Percentiles rank a stretch among this genome's conserved stretches.
Conservation (phyloP, 1,140 invertebrate genomes). For the Drosophila subobscura region DNA sequence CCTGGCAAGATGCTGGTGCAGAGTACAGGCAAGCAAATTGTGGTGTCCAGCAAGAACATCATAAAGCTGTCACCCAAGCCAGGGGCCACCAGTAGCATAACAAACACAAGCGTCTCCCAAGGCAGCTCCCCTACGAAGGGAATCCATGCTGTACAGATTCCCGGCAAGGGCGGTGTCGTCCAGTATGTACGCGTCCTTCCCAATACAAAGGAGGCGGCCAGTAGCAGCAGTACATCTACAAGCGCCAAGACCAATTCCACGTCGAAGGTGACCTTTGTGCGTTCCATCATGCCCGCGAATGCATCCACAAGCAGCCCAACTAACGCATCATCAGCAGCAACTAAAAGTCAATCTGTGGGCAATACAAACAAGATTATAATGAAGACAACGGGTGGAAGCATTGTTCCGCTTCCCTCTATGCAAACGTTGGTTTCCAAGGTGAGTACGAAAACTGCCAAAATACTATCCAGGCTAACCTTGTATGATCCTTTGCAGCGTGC, state of each 20-base stretch:
- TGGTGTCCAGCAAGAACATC: conserved; percentile 69
- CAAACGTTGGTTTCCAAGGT: conserved; percentile 67
- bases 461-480: background rate
- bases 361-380: conserved; percentile 72
- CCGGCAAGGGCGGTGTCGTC: conserved; percentile 64
- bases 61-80: conserved; percentile 75
- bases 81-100: conserved; percentile 8
- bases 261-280: conserved; percentile 43
- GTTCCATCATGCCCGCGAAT: conserved; percentile 12
- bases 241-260: conserved; percentile 3
- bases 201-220: conserved; percentile 21
- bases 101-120: conserved; percentile 6
- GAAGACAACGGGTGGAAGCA: conserved; percentile 59
- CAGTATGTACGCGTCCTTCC: conserved; percentile 76
- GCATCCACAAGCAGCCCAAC: background rate
- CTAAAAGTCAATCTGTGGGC: conserved; percentile 25
- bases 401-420: conserved; percentile 57
- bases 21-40: conserved; percentile 65
- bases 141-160: conserved; percentile 67
- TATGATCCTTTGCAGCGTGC: conserved; percentile 30
- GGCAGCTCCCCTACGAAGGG: conserved; percentile 16
- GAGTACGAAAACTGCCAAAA: background rate
- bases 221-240: background rate
- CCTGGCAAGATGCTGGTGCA: conserved; percentile 66
- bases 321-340: background rate